Evolutionary conservation across 1,140 invertebrate genomes (phyloP).

Genomic region (Brachionus asplanchnoidis): DNA sequence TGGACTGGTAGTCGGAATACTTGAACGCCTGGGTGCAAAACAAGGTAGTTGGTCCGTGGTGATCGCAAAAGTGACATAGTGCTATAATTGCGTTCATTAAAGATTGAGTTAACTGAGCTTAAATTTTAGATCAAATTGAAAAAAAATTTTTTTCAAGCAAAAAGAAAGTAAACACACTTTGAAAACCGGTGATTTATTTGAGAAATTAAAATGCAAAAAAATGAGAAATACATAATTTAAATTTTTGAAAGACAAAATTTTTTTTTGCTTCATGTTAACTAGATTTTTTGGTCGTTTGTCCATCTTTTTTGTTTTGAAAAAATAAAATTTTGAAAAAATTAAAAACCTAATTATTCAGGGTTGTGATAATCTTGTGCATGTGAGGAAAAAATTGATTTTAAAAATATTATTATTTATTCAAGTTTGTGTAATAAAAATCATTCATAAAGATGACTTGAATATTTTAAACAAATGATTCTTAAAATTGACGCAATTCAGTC

Average conservation of each 20-base stretch:
- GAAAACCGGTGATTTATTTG: not conserved
- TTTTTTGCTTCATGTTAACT: not conserved
- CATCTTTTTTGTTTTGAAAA: too few species aligned
- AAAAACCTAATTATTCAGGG: too few species aligned
- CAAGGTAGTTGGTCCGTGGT: constrained; percentile 28
- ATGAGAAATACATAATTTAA: constrained; percentile 1
- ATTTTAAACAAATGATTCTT: not conserved
- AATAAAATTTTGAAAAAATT: too few species aligned
- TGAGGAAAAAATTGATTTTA: too few species aligned
- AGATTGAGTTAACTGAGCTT: not conserved
- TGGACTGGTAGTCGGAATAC: constrained; percentile 1
- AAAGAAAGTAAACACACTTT: not conserved
- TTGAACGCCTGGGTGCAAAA: constrained; percentile 38
- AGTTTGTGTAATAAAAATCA: too few species aligned
- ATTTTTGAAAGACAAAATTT: not conserved
- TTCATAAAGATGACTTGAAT: not conserved
- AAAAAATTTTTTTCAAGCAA: not conserved
- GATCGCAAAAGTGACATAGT: constrained; percentile 41
- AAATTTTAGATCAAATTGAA: not conserved
- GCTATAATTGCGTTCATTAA: constrained; percentile 42
- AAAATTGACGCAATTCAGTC: not conserved
- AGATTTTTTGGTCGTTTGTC: not conserved
- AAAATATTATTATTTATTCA: too few species aligned
- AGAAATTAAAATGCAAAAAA: not conserved
- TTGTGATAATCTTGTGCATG: too few species aligned